Base-by-base conservation (phyloP, 2,888 invertebrate species). In the Chrysotoxum bicinctum region DNA sequence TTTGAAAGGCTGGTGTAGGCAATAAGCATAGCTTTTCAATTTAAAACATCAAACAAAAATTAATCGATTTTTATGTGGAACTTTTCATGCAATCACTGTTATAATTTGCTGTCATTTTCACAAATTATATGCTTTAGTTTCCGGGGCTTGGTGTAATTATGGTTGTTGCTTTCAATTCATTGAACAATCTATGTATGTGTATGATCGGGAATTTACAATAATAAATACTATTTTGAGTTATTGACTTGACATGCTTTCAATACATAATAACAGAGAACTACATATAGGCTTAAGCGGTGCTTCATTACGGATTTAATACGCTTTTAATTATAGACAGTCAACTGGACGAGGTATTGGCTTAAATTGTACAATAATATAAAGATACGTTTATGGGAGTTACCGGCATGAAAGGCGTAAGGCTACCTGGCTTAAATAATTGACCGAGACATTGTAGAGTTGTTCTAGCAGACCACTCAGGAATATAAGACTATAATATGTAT, bases 21-120 rank as follows among this genome's bases (percentile, higher is more conserved):
- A 21, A 35, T 35, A 16, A 26, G 14, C 50, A 19, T 56, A 5
- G n/a, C n/a, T 40, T 43, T 43, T 16, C n/a, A 40, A 62, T 64
- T 45, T 64, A 8, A 32, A 64, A 45, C 30, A 45, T 45, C 45
- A 32, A 64, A 64, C 16, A 45, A 48, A 30, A 45, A 43, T 40
- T 40, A 43, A 62, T 62, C 40, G 26, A 43, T 62, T 64, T 45
- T 30, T 12, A 7, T 14, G 9, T 7, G 2, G n/a, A 30, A 48
- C 12, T 64, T 45, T 30, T 32, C 23, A 60, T 10, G 26, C n/a
- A 60, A 40, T 60, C n/a, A 26, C 14, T n/a, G 35, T 40, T 14
- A 3, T 23, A 37, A 45, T 64, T 32, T 45, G 12, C 16, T 64
- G 64, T 64, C 64, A 45, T 64, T 45, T 64, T 48, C 64, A 19